These are phyloP conservation scores for Onchidella celtica DNA, from an alignment of 2,888 invertebrate genomes.

Conservation along the genomic window DNA sequence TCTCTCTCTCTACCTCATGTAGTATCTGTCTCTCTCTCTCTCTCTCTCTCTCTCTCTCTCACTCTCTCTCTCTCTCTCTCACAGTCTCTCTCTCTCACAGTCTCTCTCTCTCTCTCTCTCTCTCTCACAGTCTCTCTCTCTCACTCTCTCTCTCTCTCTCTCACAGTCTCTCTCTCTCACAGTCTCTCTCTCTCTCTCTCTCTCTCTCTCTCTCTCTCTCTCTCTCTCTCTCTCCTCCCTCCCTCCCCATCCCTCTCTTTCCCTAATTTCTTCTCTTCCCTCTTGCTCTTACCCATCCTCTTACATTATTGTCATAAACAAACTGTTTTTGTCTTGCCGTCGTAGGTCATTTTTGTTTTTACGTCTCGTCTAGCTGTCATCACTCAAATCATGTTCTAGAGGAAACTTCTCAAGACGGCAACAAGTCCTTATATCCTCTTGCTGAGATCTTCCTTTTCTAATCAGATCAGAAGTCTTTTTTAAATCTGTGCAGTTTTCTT, in stretches of 20 bases:
- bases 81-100: conserved; percentile 23
- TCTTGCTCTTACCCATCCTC: not conserved
- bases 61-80: conserved; percentile 27
- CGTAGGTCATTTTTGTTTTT: too few species aligned
- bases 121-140: conserved; percentile 7
- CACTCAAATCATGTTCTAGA: too few species aligned
- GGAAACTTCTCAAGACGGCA: too few species aligned
- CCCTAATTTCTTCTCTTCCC: not conserved
- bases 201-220: not conserved
- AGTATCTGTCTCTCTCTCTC: conserved; percentile 26
- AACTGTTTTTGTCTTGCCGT: not conserved
- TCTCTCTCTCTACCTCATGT: conserved; percentile 6
- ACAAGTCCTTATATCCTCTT: too few species aligned
- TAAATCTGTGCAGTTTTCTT: too few species aligned
- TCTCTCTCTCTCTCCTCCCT: not conserved
- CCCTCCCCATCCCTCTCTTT: not conserved
- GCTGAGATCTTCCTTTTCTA: too few species aligned
- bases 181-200: not conserved
- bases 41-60: conserved; percentile 24
- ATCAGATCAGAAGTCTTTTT: too few species aligned
- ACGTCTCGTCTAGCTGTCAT: too few species aligned
- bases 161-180: conserved; percentile 27
- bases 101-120: conserved; percentile 14
- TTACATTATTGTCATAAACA: not conserved
- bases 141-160: conserved; percentile 24